phyloP scores from a whole-genome alignment of 1,140 invertebrate genomes.

The Drosophila aff. region DNA sequence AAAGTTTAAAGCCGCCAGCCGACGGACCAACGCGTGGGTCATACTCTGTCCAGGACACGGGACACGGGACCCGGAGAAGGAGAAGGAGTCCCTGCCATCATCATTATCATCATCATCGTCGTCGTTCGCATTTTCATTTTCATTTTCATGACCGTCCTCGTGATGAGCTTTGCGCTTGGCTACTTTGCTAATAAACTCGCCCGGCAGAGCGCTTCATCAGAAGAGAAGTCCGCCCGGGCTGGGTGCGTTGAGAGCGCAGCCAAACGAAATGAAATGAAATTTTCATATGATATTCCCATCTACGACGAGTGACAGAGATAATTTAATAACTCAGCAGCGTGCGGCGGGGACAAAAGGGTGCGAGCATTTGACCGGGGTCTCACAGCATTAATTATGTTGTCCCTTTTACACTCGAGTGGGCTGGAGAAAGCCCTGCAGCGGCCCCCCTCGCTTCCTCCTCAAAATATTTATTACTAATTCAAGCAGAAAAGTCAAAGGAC shows the following conservation, averaged over 20 bases:
- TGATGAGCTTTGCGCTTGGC: conserved; percentile 75
- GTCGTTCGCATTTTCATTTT: conserved; percentile 26
- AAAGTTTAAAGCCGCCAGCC: conserved; percentile 75
- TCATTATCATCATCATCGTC: conserved; percentile 43
- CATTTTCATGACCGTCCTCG: conserved; percentile 50
- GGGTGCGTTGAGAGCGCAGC: conserved; percentile 60
- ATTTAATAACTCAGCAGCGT: conserved; percentile 79
- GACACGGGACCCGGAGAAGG: not conserved
- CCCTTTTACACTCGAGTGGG: conserved; percentile 70
- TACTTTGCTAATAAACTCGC: conserved; percentile 81
- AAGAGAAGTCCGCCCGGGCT: conserved; percentile 17
- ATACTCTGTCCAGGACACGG: conserved; percentile 37
- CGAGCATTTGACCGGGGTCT: conserved; percentile 27
- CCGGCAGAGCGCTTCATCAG: conserved; percentile 65
- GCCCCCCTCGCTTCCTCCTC: not conserved
- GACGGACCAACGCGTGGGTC: conserved; percentile 48
- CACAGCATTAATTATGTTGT: conserved; percentile 78
- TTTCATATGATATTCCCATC: conserved; percentile 83
- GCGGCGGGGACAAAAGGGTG: conserved; percentile 17
- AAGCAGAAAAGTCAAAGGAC: conserved; percentile 77
- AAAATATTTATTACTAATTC: conserved; percentile 77
- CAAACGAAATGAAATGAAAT: conserved; percentile 82
- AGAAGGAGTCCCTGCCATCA: conserved; percentile 43
- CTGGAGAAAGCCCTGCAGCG: conserved; percentile 1
- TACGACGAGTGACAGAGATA: conserved; percentile 76